Percentiles rank a stretch among this genome's conserved stretches.
Evolutionary conservation across 2,888 invertebrate species (phyloP).

Genomic region (Malthinus seriepunctatus): DNA sequence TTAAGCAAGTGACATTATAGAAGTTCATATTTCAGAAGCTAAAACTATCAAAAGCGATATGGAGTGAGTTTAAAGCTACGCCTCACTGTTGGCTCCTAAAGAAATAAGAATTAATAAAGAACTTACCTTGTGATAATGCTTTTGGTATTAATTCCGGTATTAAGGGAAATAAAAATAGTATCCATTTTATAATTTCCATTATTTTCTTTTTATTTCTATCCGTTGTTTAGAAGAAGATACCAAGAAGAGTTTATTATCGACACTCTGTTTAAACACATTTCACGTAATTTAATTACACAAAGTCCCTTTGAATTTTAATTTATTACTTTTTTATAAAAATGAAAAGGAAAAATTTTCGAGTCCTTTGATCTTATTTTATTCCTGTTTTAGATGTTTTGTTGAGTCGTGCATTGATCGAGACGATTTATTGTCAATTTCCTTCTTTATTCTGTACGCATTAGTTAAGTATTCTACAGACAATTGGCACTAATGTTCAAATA

Average conservation of each 20-base stretch:
- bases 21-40: too few relatives aligned
- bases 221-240: slow-evolving; percentile 15
- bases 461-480: slow-evolving; percentile 19
- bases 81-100: too few relatives aligned
- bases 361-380: neutral
- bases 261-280: slow-evolving; percentile 1
- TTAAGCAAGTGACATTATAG: too few relatives aligned
- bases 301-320: too few relatives aligned
- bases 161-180: slow-evolving; percentile 40
- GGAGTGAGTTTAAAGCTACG: too few relatives aligned
- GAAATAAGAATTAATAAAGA: too few relatives aligned
- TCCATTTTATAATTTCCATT: slow-evolving; percentile 48
- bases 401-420: neutral
- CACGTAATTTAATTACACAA: neutral
- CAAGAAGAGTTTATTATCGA: slow-evolving; percentile 5
- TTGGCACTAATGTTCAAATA: slow-evolving; percentile 20
- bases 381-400: neutral
- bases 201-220: slow-evolving; percentile 29
- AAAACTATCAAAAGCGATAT: too few relatives aligned
- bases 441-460: slow-evolving; percentile 5
- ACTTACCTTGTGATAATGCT: slow-evolving; percentile 44
- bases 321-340: neutral
- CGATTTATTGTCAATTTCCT: neutral
- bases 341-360: neutral
- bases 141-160: slow-evolving; percentile 36